A percentile compares a stretch with the other conserved stretches of the same genome.
Conservation (phyloP, 2,113 vertebrate genomes). For the Dermatemys mawii region DNA sequence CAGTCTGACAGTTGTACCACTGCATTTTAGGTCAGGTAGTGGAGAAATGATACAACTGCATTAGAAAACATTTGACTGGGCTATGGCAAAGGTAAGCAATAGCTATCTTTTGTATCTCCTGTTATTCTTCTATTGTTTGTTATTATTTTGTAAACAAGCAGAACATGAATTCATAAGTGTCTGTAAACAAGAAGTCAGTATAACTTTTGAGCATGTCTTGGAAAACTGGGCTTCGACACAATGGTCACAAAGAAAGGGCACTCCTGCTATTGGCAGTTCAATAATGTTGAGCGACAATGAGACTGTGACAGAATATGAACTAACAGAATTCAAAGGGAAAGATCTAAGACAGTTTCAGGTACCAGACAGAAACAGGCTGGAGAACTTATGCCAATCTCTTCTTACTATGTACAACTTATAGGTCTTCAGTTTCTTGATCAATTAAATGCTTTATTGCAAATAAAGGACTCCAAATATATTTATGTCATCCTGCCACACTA, state of each 20-base stretch:
- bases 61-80: background rate
- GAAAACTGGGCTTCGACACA: constrained; percentile 45
- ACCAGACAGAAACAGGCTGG: constrained; percentile 67
- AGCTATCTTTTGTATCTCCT: background rate
- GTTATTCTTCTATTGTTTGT: background rate
- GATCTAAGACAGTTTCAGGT: constrained; percentile 68
- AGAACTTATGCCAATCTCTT: constrained; percentile 58
- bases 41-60: background rate
- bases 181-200: background rate
- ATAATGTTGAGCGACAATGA: constrained; percentile 35
- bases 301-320: constrained; percentile 53
- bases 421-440: constrained; percentile 36
- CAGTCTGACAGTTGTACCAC: background rate
- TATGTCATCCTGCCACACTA: background rate
- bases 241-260: background rate
- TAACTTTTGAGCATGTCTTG: constrained; percentile 30
- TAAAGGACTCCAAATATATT: background rate
- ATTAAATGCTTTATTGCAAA: constrained; percentile 31
- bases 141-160: constrained; percentile 9
- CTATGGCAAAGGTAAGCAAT: background rate
- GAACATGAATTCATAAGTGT: constrained; percentile 20
- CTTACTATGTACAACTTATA: constrained; percentile 37
- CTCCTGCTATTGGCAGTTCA: constrained; percentile 50
- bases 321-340: constrained; percentile 55
- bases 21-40: background rate